These are phyloP conservation scores for Lampropteryx suffumata DNA, from an alignment of 2,888 invertebrate genomes.

Conservation along the genomic window DNA sequence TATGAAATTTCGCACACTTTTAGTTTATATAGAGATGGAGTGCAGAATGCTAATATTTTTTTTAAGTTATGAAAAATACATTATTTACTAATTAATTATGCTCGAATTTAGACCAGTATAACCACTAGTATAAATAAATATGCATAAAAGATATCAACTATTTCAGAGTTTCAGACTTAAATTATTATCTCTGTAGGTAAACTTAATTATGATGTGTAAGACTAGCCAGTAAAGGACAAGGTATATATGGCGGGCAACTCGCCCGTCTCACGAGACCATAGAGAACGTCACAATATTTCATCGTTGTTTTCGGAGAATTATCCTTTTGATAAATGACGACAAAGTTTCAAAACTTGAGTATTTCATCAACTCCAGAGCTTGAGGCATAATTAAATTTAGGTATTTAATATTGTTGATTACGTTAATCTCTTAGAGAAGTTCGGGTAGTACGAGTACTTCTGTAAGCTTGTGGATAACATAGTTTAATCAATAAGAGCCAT, in stretches of 20 bases:
- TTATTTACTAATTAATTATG: no score
- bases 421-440: conserved; percentile 35
- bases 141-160: no score
- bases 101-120: no score
- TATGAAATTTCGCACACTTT: no score
- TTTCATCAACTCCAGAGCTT: conserved; percentile 33
- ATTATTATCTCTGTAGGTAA: background rate
- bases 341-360: conserved; percentile 35
- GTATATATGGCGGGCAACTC: background rate
- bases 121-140: no score
- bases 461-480: conserved; percentile 22
- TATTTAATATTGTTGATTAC: conserved; percentile 39
- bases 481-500: conserved; percentile 18
- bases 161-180: no score
- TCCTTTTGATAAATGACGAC: conserved; percentile 35
- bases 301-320: conserved; percentile 24
- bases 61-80: no score
- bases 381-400: conserved; percentile 34
- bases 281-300: conserved; percentile 21
- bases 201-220: background rate
- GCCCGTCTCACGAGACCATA: background rate
- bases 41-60: no score
- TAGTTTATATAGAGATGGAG: no score
- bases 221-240: no score
- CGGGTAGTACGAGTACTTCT: conserved; percentile 26